These are phyloP conservation scores for Plumapathes pennacea DNA, from an alignment of 92 coral and sea anemone species.

Conservation along the genomic window DNA sequence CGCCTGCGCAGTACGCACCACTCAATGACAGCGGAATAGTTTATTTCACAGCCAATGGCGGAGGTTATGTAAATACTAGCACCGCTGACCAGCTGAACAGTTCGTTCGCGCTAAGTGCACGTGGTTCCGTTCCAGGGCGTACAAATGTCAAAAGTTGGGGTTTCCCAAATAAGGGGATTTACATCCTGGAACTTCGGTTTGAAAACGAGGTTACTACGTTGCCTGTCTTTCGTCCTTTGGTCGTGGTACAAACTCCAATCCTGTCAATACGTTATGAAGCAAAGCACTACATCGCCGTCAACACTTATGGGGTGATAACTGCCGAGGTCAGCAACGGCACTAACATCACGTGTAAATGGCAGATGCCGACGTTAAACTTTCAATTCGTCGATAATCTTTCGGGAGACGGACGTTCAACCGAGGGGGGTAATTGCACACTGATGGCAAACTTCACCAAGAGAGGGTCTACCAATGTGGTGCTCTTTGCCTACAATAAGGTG, in stretches of 20 bases:
- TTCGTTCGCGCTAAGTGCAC: slow-evolving; percentile 20
- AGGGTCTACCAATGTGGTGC: slow-evolving; percentile 8
- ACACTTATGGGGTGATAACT: neutral
- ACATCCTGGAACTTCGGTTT: slow-evolving; percentile 1
- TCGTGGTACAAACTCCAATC: slow-evolving; percentile 16
- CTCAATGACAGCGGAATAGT: neutral
- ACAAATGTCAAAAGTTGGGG: neutral
- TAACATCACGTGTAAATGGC: slow-evolving; percentile 62
- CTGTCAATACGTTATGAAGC: neutral
- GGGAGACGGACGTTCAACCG: slow-evolving; percentile 11
- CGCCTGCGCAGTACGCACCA: slow-evolving; percentile 6
- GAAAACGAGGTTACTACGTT: neutral
- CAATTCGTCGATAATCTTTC: slow-evolving; percentile 11
- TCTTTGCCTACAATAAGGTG: slow-evolving; percentile 46
- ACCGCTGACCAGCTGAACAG: neutral
- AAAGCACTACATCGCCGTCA: neutral
- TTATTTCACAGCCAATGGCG: neutral
- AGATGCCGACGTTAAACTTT: slow-evolving; percentile 8
- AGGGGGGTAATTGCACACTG: slow-evolving; percentile 38
- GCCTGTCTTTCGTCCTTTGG: neutral
- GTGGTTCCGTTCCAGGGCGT: slow-evolving; percentile 2
- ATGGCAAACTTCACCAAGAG: slow-evolving; percentile 2
- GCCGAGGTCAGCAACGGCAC: slow-evolving; percentile 47
- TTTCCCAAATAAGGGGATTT: neutral
- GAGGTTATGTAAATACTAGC: slow-evolving; percentile 2